Evolutionary conservation across 2,888 invertebrate species (phyloP).

Genomic region (Hermaeophaga mercurialis): DNA sequence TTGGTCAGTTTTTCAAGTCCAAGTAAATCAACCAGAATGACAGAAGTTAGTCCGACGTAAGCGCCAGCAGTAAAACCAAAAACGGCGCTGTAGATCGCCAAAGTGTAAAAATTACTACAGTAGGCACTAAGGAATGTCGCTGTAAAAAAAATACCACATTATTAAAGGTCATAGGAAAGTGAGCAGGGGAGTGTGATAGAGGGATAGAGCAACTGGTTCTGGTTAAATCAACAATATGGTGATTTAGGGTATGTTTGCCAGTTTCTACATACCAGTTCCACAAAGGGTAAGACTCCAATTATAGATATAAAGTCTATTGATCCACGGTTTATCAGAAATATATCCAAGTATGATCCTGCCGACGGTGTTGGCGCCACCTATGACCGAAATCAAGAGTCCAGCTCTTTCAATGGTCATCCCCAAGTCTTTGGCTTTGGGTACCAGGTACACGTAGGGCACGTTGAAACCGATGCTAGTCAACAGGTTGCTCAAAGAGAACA

Average conservation of each 20-base stretch:
- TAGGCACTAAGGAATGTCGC: conserved; percentile 82
- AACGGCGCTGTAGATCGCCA: conserved; percentile 76
- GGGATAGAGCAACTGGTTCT: no score
- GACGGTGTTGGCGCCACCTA: conserved; percentile 88
- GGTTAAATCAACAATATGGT: neutral
- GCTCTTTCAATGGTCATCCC: conserved; percentile 64
- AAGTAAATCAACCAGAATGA: conserved; percentile 90
- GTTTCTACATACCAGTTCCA: conserved; percentile 76
- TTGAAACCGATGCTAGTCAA: conserved; percentile 94
- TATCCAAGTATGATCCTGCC: conserved; percentile 88
- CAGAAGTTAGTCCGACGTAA: conserved; percentile 95
- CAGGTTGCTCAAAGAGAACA: conserved; percentile 93
- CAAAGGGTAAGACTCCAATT: conserved; percentile 86
- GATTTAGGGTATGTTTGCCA: neutral
- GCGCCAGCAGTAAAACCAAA: conserved; percentile 94
- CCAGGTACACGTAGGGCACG: conserved; percentile 88
- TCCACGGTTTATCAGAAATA: conserved; percentile 85
- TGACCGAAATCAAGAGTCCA: conserved; percentile 75
- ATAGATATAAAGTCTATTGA: conserved; percentile 89
- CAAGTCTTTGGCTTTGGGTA: conserved; percentile 70
- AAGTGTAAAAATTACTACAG: conserved; percentile 72
- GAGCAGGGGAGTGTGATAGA: no score
- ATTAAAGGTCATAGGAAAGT: no score
- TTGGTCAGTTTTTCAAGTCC: conserved; percentile 93
- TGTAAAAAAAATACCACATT: conserved; percentile 59